Conservation (phyloP, 2,888 invertebrate species). For the Conus canariensis region DNA sequence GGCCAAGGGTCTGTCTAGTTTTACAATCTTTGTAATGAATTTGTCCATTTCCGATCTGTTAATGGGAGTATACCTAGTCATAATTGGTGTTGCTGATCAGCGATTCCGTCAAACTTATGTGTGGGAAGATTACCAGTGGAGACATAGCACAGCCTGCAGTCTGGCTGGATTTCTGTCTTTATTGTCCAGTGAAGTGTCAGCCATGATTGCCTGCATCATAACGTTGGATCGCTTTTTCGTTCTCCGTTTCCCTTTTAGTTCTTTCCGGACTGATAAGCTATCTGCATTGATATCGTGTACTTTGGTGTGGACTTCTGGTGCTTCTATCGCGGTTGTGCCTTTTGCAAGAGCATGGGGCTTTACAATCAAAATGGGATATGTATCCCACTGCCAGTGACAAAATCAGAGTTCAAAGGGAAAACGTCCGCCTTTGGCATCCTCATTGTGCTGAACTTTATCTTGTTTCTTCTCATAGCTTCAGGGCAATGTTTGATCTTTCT, state of each 20-base stretch:
- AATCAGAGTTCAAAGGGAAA: slow-evolving; percentile 72
- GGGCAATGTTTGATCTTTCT: slow-evolving; percentile 66
- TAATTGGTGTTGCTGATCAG: no score
- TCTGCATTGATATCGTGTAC: not conserved
- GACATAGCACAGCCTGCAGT: slow-evolving; percentile 53
- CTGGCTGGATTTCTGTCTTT: no score
- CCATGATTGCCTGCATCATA: no score
- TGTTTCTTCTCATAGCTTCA: slow-evolving; percentile 70
- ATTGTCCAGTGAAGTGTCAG: no score
- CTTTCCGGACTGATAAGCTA: not conserved
- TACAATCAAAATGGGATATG: slow-evolving; percentile 70
- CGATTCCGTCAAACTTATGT: no score
- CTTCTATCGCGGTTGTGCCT: slow-evolving; percentile 69
- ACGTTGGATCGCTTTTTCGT: no score
- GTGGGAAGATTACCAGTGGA: slow-evolving; percentile 55
- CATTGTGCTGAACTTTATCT: slow-evolving; percentile 70
- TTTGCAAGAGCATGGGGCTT: slow-evolving; percentile 56
- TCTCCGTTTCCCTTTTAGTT: slow-evolving; percentile 66
- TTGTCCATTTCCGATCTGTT: not conserved
- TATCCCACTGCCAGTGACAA: slow-evolving; percentile 74
- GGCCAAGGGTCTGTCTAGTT: slow-evolving; percentile 40
- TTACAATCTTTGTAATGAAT: slow-evolving; percentile 30
- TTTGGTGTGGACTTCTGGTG: slow-evolving; percentile 32
- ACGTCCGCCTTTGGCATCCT: slow-evolving; percentile 74
- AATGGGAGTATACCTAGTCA: no score